Evolutionary conservation across 2,888 invertebrate species (phyloP).

Genomic region (Apodemia zela): DNA sequence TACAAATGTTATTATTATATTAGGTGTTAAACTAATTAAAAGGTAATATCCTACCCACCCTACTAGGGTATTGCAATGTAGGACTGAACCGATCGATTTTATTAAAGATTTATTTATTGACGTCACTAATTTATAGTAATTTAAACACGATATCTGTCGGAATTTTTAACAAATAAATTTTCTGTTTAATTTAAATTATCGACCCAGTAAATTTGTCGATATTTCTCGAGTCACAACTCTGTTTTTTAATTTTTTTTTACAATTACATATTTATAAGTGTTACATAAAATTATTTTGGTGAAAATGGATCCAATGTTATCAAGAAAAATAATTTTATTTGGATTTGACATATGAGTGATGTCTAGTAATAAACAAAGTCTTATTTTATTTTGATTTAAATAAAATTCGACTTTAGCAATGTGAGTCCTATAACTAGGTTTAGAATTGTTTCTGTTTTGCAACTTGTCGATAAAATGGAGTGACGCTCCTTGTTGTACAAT

Average conservation of each 20-base stretch:
- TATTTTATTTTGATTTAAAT: slow-evolving; percentile 8
- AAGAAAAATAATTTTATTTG: neutral
- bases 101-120: too few relatives aligned
- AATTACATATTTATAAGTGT: neutral
- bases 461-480: neutral
- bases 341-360: slow-evolving; percentile 7
- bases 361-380: slow-evolving; percentile 4
- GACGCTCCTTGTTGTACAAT: neutral
- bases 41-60: too few relatives aligned
- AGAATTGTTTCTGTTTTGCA: neutral
- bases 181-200: too few relatives aligned
- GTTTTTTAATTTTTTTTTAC: neutral
- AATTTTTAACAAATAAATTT: too few relatives aligned
- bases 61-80: too few relatives aligned
- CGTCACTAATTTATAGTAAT: too few relatives aligned
- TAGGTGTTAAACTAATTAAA: too few relatives aligned
- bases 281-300: neutral
- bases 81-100: too few relatives aligned
- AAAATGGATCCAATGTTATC: slow-evolving; percentile 6
- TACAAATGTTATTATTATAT: too few relatives aligned
- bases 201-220: too few relatives aligned
- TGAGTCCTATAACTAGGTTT: slow-evolving; percentile 12
- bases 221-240: too few relatives aligned
- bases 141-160: too few relatives aligned
- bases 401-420: slow-evolving; percentile 11